Base-by-base conservation (phyloP, 2,797 vertebrate species). In the Chromis chromis region DNA sequence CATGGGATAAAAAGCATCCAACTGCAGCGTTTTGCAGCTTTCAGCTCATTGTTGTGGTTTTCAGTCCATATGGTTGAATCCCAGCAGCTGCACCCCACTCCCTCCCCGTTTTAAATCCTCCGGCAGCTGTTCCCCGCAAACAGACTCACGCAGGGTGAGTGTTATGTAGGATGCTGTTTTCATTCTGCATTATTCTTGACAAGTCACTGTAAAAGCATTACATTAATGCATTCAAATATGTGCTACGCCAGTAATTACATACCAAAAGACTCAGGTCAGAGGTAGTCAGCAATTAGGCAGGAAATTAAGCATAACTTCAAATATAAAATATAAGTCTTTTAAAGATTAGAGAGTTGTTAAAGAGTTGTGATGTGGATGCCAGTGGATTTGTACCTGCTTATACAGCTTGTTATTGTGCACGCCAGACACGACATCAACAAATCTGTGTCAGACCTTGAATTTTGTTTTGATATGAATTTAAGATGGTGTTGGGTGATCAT, bases 31-130 rank as follows among this genome's bases (percentile, higher is more conserved):
- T 59, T n/a, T 65, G 24, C 65, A 78, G 76, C 63, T 70, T 73
- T 53, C 60, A 77, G 44, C 58, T 77, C 59, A 27, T 65, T 70
- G 74, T 71, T 68, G 69, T 61, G 65, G 46, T 46, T 76, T 78
- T 74, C n/a, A 0, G 57, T 62, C 73, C 70, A 82, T 77, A 79
- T 83, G 74, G 56, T 74, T 77, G 65, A 79, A 55, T 70, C 74
- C 72, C 49, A 76, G 25, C 52, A 70, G 19, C 48, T 64, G 63
- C 74, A 25, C 7, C 44, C 24, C 27, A 22, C 57, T 19, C 17
- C 13, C 31, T 4, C 40, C 31, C 22, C 22, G 40, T 72, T 66
- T n/a, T 66, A 25, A 81, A 54, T 63, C 73, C 70, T 67, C 36
- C 48, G 39, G 61, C 81, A 83, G 65, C 71, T 84, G 78, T 66